These are phyloP conservation scores for Pristionchus maxplancki DNA, from an alignment of 2,888 invertebrate species.

Conservation along the genomic window DNA sequence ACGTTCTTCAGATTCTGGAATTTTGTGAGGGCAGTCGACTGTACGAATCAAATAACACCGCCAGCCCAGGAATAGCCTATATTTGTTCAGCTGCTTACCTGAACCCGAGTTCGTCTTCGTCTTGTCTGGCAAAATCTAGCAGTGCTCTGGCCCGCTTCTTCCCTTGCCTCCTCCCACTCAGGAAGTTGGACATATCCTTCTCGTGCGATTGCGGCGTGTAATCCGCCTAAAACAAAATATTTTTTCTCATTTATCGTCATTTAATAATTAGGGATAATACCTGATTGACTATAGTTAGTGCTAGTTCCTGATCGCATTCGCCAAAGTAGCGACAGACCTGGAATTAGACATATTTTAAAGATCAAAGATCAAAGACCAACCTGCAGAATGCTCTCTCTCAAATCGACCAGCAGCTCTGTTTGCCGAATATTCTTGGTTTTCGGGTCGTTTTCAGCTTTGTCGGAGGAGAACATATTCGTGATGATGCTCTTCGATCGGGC, in stretches of 20 bases:
- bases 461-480: slow-evolving; percentile 65
- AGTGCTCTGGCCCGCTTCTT: slow-evolving; percentile 94
- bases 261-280: too few species aligned
- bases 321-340: slow-evolving; percentile 95
- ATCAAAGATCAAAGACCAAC: not conserved
- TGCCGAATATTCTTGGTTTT: slow-evolving; percentile 95
- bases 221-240: slow-evolving; percentile 83
- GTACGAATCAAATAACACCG: too few species aligned
- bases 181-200: slow-evolving; percentile 93
- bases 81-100: slow-evolving; percentile 53
- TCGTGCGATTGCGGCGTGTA: slow-evolving; percentile 96
- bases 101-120: slow-evolving; percentile 96
- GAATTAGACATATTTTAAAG: not conserved
- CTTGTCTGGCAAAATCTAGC: slow-evolving; percentile 88
- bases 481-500: slow-evolving; percentile 91
- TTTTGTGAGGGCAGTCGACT: too few species aligned
- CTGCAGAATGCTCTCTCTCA: slow-evolving; percentile 91
- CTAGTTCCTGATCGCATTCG: slow-evolving; percentile 90
- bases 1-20: too few species aligned
- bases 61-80: not conserved
- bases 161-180: slow-evolving; percentile 91
- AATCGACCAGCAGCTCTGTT: slow-evolving; percentile 97
- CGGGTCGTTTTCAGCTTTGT: slow-evolving; percentile 67
- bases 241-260: too few species aligned
- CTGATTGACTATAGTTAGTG: slow-evolving; percentile 64